Evolutionary conservation across 1,140 invertebrate species (phyloP), one percentile per base, ranked within the genome.

Genomic region (Temnothorax curvispinosus): DNA sequence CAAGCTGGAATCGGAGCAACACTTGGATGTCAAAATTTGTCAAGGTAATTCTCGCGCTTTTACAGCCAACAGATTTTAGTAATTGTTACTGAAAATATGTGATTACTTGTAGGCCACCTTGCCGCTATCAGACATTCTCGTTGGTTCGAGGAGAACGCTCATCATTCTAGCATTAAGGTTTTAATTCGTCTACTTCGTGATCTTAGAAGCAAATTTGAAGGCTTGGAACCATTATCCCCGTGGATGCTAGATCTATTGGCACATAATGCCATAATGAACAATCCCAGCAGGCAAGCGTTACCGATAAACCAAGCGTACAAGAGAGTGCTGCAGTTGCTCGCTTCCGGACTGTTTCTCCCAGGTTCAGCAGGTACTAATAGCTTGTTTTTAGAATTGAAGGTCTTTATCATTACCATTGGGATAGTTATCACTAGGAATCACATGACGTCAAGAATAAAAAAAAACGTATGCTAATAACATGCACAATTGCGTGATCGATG

Each of bases 81-180:
- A 47, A 47, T 35, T 52, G 13, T 82, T 52, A 35, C 7, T 32
- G 18, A 2, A 44, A 47, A 67, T 67, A 54, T 21, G 27, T 76
- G 65, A 56, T 87, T 85, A 5, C 21, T 60, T 44, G 11, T 89
- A 95, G 97, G 97, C 60, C 98, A 99, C 95, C 95, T 99, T 89
- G 98, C 98, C 2, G 98, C 99, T 1, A 99, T 99, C 64, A 96
- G 99, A 81, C 99, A 99, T 94, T 98, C 98, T 52, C 97, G 99
- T 4, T 99, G 99, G 99, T 99, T 99, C 95, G 99, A 99, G 94
- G 99, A 99, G 95, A 99, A 99, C 95, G 99, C 98, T 7, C 98
- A 98, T 94, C 99, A 99, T 95, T 99, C 99, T 4, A 98, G 98
- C 47, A 99, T 99, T 71, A 99, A 99, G 96, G 98, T 99, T 15